Evolutionary conservation across 2,797 vertebrate species (phyloP).

Genomic region (Sphaeramia orbicularis): DNA sequence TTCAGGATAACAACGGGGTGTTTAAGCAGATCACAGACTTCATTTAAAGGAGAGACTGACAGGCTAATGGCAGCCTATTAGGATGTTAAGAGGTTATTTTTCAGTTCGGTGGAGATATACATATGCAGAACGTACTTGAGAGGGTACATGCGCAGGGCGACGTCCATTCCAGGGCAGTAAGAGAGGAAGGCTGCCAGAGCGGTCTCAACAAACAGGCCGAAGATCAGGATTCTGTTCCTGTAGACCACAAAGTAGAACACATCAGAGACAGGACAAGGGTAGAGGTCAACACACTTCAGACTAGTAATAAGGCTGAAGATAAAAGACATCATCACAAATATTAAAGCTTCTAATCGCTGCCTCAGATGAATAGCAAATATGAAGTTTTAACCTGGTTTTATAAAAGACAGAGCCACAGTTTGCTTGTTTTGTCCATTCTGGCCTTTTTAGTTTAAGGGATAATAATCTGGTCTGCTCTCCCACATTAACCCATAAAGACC

Average conservation of each 20-base stretch:
- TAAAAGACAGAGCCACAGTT: too few relatives aligned
- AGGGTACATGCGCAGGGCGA: constrained; percentile 95
- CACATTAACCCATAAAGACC: too few relatives aligned
- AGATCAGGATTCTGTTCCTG: constrained; percentile 94
- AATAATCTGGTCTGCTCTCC: too few relatives aligned
- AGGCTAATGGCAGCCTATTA: constrained; percentile 65
- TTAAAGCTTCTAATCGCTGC: neutral
- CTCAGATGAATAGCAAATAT: too few relatives aligned
- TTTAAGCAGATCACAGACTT: constrained; percentile 67
- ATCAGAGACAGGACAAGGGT: constrained; percentile 1
- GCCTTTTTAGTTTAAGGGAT: too few relatives aligned
- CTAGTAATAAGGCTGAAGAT: neutral
- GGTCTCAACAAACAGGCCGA: constrained; percentile 92
- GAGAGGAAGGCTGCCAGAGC: constrained; percentile 93
- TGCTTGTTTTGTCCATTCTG: too few relatives aligned
- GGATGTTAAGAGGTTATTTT: constrained; percentile 70
- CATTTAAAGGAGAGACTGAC: constrained; percentile 63
- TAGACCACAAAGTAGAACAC: constrained; percentile 3
- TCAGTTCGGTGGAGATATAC: constrained; percentile 59
- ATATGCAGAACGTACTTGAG: constrained; percentile 84
- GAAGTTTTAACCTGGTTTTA: too few relatives aligned
- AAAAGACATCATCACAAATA: neutral
- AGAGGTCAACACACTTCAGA: neutral
- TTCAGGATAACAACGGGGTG: constrained; percentile 56
- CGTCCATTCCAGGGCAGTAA: too few relatives aligned